A percentile compares a stretch with the other conserved stretches of the same genome.
These are phyloP conservation scores for Prunella strophiata DNA, from an alignment of 2,797 vertebrate genomes.

Conservation along the genomic window DNA sequence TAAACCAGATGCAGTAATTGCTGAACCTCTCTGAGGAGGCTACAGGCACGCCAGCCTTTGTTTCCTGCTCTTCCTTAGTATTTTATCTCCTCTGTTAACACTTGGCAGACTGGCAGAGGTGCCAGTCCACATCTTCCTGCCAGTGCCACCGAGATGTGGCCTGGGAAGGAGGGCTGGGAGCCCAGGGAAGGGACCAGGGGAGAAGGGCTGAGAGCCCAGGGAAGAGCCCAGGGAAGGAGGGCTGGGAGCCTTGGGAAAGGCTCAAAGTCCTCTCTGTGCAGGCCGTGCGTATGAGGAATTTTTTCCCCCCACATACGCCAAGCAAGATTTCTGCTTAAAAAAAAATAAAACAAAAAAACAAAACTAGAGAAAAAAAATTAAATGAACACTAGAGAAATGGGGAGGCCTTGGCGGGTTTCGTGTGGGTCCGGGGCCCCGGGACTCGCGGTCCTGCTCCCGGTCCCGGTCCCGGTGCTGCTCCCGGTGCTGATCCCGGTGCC, in stretches of 20 bases:
- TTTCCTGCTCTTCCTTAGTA: fast-evolving
- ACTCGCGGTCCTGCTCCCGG: fast-evolving
- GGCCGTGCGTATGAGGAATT: not conserved
- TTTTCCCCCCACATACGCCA: fast-evolving
- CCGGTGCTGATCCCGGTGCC: not conserved
- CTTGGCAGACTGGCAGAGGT: not conserved
- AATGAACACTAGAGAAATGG: no score
- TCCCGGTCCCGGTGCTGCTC: no score
- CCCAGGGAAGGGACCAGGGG: not conserved
- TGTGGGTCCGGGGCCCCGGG: not conserved
- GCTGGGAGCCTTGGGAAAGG: not conserved
- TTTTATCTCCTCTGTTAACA: not conserved
- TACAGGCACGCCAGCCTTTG: fast-evolving
- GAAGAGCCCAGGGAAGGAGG: not conserved
- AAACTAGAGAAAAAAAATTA: fast-evolving
- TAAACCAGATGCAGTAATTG: not conserved
- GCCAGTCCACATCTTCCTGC: no score
- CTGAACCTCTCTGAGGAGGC: not conserved
- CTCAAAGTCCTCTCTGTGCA: fast-evolving
- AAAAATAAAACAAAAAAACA: not conserved
- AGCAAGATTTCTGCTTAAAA: not conserved
- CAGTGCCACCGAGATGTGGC: not conserved
- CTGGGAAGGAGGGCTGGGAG: not conserved
- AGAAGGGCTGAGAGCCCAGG: not conserved
- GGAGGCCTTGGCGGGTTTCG: fast-evolving